These are phyloP conservation scores for Furnarius figulus DNA, from an alignment of 2,113 vertebrate genomes.

Conservation along the genomic window DNA sequence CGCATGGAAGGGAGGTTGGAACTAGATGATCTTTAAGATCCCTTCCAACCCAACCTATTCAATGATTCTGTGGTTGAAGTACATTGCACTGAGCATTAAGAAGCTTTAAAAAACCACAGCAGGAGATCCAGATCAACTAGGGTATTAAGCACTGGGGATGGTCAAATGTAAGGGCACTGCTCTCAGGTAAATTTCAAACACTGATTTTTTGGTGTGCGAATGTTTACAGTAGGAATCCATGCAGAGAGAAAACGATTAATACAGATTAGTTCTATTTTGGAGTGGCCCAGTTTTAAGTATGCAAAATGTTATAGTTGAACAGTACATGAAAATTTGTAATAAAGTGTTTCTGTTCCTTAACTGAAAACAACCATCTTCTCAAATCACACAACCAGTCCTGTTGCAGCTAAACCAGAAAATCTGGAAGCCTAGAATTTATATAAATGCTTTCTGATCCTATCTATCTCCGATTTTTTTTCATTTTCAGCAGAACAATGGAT, in stretches of 20 bases:
- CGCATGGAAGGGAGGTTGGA: background rate
- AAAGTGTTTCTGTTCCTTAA: background rate
- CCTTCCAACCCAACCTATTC: background rate
- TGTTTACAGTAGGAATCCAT: background rate
- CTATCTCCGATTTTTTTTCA: background rate
- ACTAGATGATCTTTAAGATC: background rate
- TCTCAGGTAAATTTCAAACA: background rate
- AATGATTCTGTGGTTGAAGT: background rate
- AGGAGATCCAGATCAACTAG: background rate
- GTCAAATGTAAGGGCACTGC: fast-evolving
- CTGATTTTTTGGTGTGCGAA: fast-evolving
- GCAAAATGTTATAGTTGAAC: background rate
- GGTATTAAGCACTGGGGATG: background rate
- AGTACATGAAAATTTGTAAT: background rate
- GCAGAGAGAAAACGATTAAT: background rate
- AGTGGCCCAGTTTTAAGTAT: background rate
- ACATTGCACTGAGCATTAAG: background rate
- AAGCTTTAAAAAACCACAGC: background rate
- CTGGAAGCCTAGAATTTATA: background rate
- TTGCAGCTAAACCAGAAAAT: background rate
- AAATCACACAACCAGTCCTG: background rate
- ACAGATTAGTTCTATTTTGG: background rate
- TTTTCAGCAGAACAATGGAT: background rate
- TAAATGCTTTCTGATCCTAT: background rate
- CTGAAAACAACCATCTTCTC: background rate